A percentile compares a stretch with the other conserved stretches of the same genome.
Evolutionary conservation across 2,797 vertebrate species (phyloP).

Genomic region (Odontamblyopus lacepedii): DNA sequence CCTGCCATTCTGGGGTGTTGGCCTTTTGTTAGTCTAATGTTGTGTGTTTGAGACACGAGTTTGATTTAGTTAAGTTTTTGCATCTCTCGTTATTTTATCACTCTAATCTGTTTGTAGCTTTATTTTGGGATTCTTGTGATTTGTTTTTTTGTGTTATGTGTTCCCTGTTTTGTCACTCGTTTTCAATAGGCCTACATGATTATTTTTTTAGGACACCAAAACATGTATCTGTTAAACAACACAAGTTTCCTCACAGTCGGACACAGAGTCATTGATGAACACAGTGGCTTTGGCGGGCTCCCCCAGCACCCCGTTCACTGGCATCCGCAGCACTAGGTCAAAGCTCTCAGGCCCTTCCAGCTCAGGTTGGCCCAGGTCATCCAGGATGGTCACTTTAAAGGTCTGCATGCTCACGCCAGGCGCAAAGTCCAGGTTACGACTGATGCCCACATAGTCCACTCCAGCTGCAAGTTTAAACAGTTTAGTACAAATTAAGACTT

Average conservation of each 20-base stretch:
- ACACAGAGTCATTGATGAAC: conserved; percentile 88
- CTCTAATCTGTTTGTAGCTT: too few species aligned
- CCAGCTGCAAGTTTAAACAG: conserved; percentile 75
- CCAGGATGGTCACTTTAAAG: conserved; percentile 84
- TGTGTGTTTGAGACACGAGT: too few species aligned
- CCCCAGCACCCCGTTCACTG: conserved; percentile 85
- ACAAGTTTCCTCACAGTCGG: conserved; percentile 86
- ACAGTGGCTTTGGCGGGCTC: conserved; percentile 85
- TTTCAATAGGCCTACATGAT: too few species aligned
- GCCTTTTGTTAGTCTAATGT: too few species aligned
- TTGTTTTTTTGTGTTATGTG: too few species aligned
- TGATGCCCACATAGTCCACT: conserved; percentile 92
- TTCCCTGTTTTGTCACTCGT: too few species aligned
- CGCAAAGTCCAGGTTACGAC: conserved; percentile 89
- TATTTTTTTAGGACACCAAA: too few species aligned
- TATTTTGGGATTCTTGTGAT: too few species aligned
- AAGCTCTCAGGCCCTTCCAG: conserved; percentile 90
- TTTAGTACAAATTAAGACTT: background rate
- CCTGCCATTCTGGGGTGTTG: too few species aligned
- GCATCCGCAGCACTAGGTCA: conserved; percentile 89
- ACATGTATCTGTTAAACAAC: too few species aligned
- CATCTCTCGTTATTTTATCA: too few species aligned
- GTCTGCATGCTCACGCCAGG: conserved; percentile 89
- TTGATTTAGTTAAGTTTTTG: too few species aligned
- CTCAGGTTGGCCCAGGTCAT: conserved; percentile 88